A percentile compares a stretch with the other conserved stretches of the same genome.
Evolutionary conservation across 2,888 invertebrate genomes (phyloP).

Genomic region (Cylloceria caligata): DNA sequence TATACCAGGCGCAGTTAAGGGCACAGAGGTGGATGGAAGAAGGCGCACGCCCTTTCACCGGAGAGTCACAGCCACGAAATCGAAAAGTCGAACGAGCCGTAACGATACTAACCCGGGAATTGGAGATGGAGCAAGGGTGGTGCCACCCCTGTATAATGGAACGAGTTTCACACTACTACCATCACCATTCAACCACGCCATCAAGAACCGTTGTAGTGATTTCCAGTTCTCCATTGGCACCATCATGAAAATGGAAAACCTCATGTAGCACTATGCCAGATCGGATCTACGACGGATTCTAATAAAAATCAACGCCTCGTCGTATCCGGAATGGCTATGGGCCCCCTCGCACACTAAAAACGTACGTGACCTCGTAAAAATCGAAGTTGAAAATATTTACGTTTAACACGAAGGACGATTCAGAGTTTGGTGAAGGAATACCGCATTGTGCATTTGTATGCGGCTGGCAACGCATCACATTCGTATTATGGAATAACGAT

Average conservation of each 20-base stretch:
- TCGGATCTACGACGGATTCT: slow-evolving; percentile 18
- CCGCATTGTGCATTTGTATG: background rate
- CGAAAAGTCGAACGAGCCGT: slow-evolving; percentile 56
- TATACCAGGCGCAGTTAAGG: slow-evolving; percentile 5
- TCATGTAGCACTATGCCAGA: slow-evolving; percentile 25
- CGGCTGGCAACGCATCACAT: background rate
- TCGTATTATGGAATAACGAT: background rate
- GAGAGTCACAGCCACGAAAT: slow-evolving; percentile 53
- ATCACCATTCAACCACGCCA: slow-evolving; percentile 55
- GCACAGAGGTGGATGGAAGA: slow-evolving; percentile 28
- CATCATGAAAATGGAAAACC: slow-evolving; percentile 19
- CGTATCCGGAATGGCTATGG: slow-evolving; percentile 7
- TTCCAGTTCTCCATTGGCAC: slow-evolving; percentile 39
- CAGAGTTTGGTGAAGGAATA: background rate
- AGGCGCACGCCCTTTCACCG: slow-evolving; percentile 22
- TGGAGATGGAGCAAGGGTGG: slow-evolving; percentile 1
- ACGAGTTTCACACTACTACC: slow-evolving; percentile 60
- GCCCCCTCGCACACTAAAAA: slow-evolving; percentile 17
- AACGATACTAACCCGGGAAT: slow-evolving; percentile 42
- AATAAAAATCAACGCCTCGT: slow-evolving; percentile 37
- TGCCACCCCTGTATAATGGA: slow-evolving; percentile 65
- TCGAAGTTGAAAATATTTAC: slow-evolving; percentile 24
- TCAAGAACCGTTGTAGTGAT: slow-evolving; percentile 39
- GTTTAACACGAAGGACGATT: background rate
- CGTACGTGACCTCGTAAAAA: slow-evolving; percentile 56